phyloP scores from a whole-genome alignment of 2,113 vertebrate species.

The Benitochromis conjunctus region DNA sequence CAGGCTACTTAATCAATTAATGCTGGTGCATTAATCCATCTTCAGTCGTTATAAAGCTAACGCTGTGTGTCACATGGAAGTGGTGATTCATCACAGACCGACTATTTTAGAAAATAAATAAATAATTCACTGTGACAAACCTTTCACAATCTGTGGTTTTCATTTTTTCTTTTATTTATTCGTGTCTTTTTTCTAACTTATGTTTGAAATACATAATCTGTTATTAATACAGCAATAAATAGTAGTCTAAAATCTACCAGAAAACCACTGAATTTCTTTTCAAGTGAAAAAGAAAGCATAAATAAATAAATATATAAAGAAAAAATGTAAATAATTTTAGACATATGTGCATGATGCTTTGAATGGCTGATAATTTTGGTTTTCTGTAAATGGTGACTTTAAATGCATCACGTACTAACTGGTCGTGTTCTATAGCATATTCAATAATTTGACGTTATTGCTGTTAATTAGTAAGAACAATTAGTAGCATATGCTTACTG shows the following conservation, averaged over 20 bases:
- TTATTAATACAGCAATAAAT: not conserved
- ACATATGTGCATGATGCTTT: not conserved
- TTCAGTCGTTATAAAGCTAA: slow-evolving; percentile 47
- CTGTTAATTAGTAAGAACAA: not conserved
- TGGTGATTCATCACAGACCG: slow-evolving; percentile 57
- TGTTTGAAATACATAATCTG: not conserved
- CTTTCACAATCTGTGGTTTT: not conserved
- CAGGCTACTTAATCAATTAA: slow-evolving; percentile 68
- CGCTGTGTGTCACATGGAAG: slow-evolving; percentile 37
- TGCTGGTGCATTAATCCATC: slow-evolving; percentile 60
- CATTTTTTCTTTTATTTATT: not conserved
- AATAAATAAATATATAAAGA: not conserved
- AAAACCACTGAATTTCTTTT: not conserved
- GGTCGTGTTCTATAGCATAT: not conserved
- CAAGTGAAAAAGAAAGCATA: not conserved
- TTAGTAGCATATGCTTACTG: not conserved
- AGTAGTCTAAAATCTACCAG: not conserved
- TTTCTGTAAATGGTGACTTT: not conserved
- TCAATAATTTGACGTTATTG: not conserved
- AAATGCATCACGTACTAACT: not conserved
- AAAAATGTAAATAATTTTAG: not conserved
- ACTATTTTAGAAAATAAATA: slow-evolving; percentile 2
- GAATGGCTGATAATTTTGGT: not conserved
- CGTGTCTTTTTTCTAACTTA: not conserved
- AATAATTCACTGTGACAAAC: not conserved